Base-by-base conservation (phyloP, 1,140 invertebrate genomes). In the Penaeus indicus region DNA sequence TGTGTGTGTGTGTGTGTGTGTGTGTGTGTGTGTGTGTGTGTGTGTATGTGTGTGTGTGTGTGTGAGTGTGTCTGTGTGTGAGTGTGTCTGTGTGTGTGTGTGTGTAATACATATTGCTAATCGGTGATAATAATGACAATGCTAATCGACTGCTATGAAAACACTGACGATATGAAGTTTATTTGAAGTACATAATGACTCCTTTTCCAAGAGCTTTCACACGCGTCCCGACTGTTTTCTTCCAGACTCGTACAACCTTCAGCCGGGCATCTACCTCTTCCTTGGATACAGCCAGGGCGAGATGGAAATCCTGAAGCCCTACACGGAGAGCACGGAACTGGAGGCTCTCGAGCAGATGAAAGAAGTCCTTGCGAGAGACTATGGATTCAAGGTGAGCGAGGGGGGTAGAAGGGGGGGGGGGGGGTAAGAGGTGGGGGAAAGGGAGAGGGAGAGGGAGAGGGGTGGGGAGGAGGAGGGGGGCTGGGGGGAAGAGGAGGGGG, bases 201-300 rank as follows among this genome's bases (percentile, higher is more conserved):
- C 3, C 3, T n/a, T 13, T 10, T 3, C 47, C 47, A 54, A 54
- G 47, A 13, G 11, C 47, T 54, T 3, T 54, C 47, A 54, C 47
- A 54, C 13, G 47, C 78, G 85, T 86, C 27, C 3, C 21, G 2
- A 22, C 38, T n/a, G 13, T 62, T 19, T 21, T 42, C 84, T 84
- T 80, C 21, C 93, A 96, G 96, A 96, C 92, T 94, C 96, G 91
- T 97, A 96, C 93, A 95, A 94, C 90, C 94, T 97, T 86, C 95
- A 95, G 16, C 95, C 96, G 92, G 97, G 97, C 38, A 95, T 97
- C 75, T 97, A 97, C 93, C 94, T 98, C 90, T 96, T 97, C 92
- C 94, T 97, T 81, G 97, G 97, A 64, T 97, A 97, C 93, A 97
- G 96, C 91, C 95, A 96, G 88, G 95, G 95, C 25, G 97, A 98